phyloP scores from a whole-genome alignment of 2,113 vertebrate species.

The Tonatia bakeri region DNA sequence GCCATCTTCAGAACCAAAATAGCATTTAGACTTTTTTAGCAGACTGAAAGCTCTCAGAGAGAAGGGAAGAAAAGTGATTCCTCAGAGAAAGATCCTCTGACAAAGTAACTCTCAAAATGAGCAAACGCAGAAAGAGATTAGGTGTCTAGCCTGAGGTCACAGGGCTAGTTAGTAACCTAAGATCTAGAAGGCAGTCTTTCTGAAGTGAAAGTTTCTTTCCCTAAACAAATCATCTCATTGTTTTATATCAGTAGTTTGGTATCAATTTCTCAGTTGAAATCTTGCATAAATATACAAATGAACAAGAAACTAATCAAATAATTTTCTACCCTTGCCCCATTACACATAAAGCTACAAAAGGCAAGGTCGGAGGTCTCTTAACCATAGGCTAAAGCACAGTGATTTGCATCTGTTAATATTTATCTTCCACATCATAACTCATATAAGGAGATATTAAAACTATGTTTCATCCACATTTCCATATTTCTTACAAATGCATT shows the following conservation, averaged over 20 bases:
- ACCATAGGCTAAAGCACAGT: background rate
- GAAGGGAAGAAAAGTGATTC: background rate
- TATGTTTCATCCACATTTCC: constrained; percentile 17
- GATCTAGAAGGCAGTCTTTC: background rate
- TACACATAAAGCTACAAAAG: background rate
- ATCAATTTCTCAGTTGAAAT: constrained; percentile 6
- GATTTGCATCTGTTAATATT: constrained; percentile 39
- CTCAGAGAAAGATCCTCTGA: background rate
- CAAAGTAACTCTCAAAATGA: background rate
- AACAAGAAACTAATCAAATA: background rate
- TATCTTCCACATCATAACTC: constrained; percentile 30
- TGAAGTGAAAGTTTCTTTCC: background rate
- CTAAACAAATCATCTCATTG: background rate
- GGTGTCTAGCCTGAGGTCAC: background rate
- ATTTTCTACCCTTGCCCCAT: background rate
- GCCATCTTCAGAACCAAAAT: background rate
- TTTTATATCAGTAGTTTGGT: background rate
- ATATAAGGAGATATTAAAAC: constrained; percentile 24
- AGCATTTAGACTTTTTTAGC: background rate
- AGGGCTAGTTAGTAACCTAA: background rate
- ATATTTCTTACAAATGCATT: constrained; percentile 43
- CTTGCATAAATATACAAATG: background rate
- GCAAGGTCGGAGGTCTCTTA: background rate
- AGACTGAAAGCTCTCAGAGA: background rate
- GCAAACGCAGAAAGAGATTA: background rate